Evolutionary conservation across 2,113 vertebrate species (phyloP), one percentile per base, ranked within the genome.

Genomic region (Heterochromis multidens): DNA sequence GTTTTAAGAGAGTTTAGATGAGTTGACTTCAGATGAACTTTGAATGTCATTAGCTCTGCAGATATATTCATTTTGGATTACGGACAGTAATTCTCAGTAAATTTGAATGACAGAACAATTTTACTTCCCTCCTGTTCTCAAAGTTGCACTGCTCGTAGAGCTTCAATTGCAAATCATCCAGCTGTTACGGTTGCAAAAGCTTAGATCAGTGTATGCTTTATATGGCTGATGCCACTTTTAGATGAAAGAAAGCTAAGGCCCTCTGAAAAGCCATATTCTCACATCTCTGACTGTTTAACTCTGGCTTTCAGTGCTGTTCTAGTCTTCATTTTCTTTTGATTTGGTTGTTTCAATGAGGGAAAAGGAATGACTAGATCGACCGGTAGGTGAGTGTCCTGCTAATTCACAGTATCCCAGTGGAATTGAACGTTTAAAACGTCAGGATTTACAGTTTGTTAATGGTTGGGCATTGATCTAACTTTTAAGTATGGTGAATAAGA

Each of bases 261-360:
- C 74, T 87, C 77, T 85, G 91, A 92, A 91, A 95, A 95, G 94
- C 92, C 94, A 95, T 95, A 94, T 88, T 91, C 88, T 80, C 81
- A 90, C 77, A 77, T 57, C 33, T 88, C 81, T 56, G 92, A 94
- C 91, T 92, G 90, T 93, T 93, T 52, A 72, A 90, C 58, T 84
- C 80, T 87, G 35, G 25, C 84, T 89, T 89, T 85, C 37, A 78
- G 76, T 81, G 61, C 86, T 56, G 25, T 46, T n/a, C 60, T 88
- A 25, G 84, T 89, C 79, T 87, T 63, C 19, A 1, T 89, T 88
- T 89, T 87, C 61, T 80, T 89, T 90, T 89, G 63, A 84, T 78
- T 80, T 62, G 58, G 72, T 40, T 58, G 74, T 82, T 88, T 89
- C 62, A 82, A 52, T 12, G 17, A 89, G 77, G 79, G 43, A 84